Percentiles rank a stretch among this genome's conserved stretches.
Conservation (phyloP, 2,113 vertebrate species). For the Ia io region DNA sequence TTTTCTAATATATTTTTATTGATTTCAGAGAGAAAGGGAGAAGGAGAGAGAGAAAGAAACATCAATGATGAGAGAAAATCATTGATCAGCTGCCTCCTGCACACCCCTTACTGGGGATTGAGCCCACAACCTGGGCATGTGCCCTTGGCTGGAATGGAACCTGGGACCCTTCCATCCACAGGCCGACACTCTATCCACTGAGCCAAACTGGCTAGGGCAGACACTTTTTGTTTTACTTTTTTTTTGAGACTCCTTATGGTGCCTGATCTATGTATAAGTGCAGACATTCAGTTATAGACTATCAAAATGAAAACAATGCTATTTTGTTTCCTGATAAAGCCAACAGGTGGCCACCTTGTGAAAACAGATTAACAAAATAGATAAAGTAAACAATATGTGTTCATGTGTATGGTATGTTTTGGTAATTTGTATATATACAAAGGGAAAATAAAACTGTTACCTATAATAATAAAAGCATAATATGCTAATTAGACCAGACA, state of each 20-base stretch:
- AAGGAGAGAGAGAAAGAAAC: no score
- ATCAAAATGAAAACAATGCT: not conserved
- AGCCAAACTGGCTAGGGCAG: not conserved
- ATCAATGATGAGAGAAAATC: no score
- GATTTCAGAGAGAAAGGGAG: no score
- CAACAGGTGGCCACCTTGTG: not conserved
- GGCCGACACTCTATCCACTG: no score
- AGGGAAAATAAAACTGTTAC: not conserved
- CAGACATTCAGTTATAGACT: not conserved
- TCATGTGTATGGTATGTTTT: not conserved
- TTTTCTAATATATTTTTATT: not conserved
- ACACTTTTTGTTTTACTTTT: not conserved
- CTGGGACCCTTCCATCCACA: no score
- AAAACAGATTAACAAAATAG: not conserved
- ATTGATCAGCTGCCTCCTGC: no score
- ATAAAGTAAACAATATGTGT: not conserved
- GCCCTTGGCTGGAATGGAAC: no score
- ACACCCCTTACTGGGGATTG: no score
- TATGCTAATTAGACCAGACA: no score
- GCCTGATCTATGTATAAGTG: not conserved
- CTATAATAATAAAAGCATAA: not conserved
- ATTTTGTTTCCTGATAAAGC: not conserved
- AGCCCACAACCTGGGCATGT: no score
- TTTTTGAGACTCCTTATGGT: not conserved
- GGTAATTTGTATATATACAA: not conserved